A percentile compares a stretch with the other conserved stretches of the same genome.
phyloP scores from a whole-genome alignment of 2,888 invertebrate genomes.

The Archaeoteleia sp. region DNA sequence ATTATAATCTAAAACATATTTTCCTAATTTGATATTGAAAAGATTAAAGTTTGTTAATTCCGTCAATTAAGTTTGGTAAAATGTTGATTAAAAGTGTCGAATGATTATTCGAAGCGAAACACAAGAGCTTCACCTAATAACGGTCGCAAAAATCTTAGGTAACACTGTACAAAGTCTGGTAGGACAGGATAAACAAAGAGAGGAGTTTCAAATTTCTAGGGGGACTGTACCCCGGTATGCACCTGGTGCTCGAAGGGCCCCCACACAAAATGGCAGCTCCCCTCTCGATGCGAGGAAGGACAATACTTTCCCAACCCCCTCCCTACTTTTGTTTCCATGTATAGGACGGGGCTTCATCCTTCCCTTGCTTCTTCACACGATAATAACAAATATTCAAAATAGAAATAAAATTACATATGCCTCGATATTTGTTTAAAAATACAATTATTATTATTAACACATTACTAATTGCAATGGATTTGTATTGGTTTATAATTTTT shows the following conservation, averaged over 20 bases:
- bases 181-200: slow-evolving; percentile 65
- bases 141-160: slow-evolving; percentile 52
- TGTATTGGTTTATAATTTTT: no score
- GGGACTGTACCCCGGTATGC: slow-evolving; percentile 72
- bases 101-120: no score
- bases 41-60: no score
- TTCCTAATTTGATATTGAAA: no score
- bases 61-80: no score
- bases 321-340: slow-evolving; percentile 45
- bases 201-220: slow-evolving; percentile 65
- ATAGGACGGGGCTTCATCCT: slow-evolving; percentile 50
- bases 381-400: slow-evolving; percentile 63
- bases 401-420: slow-evolving; percentile 39
- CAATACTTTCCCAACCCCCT: slow-evolving; percentile 73
- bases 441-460: no score
- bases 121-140: no score
- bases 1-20: no score
- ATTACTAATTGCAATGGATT: no score
- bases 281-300: slow-evolving; percentile 64
- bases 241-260: slow-evolving; percentile 71
- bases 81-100: no score
- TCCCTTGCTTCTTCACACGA: slow-evolving; percentile 60
- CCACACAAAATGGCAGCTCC: slow-evolving; percentile 72
- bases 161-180: slow-evolving; percentile 56
- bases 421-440: no score